Evolutionary conservation across 2,113 vertebrate species (phyloP).

Genomic region (Protobothrops mucrosquamatus): DNA sequence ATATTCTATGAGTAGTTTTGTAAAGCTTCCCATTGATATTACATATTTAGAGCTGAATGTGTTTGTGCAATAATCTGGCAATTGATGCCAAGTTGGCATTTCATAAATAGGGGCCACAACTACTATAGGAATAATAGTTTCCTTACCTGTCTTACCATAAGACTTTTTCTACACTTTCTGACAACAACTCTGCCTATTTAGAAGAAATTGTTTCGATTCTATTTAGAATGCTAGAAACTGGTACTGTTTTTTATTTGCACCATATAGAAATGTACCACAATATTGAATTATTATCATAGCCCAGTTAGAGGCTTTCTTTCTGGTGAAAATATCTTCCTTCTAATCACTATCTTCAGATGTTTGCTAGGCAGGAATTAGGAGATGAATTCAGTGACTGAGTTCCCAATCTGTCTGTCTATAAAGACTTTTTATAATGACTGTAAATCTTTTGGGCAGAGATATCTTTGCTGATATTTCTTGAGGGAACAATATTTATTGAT

Average conservation of each 20-base stretch:
- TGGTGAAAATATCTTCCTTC: not conserved
- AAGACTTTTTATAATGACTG: not conserved
- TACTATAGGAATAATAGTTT: not conserved
- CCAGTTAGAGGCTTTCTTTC: not conserved
- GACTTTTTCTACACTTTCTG: not conserved
- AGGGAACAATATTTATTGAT: slow-evolving; percentile 8
- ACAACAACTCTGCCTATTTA: not conserved
- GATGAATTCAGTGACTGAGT: not conserved
- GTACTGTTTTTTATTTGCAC: not conserved
- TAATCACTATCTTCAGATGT: not conserved
- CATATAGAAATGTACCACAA: not conserved
- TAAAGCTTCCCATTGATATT: not conserved
- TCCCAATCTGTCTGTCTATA: not conserved
- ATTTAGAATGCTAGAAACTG: not conserved
- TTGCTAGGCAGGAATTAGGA: not conserved
- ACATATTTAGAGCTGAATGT: not conserved
- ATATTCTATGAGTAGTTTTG: not conserved
- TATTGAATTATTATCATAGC: not conserved
- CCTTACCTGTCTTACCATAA: not conserved
- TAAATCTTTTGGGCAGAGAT: not conserved
- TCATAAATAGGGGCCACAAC: not conserved
- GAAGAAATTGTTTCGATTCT: not conserved
- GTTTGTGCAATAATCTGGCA: not conserved
- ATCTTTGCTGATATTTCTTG: not conserved
- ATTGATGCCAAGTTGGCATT: not conserved